phyloP scores from a whole-genome alignment of 1,140 invertebrate species.

The Campodea augens region DNA sequence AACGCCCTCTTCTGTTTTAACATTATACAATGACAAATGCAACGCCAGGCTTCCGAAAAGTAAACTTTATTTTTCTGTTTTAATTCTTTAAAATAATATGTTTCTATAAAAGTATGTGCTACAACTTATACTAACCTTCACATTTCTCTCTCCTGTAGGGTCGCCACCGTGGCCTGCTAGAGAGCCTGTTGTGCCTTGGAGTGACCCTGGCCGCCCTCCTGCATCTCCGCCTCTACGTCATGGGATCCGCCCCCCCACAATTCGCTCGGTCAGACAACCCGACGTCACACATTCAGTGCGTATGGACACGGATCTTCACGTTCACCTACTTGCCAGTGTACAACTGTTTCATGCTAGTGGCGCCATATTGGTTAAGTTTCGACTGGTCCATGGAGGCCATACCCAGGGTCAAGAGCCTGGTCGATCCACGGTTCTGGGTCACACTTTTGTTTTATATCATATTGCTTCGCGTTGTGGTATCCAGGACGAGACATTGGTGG shows the following conservation, averaged over 20 bases:
- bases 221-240: conserved; percentile 37
- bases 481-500: too few relatives aligned
- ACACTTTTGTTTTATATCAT: conserved; percentile 47
- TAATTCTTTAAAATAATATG: too few relatives aligned
- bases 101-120: too few relatives aligned
- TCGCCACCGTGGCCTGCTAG: conserved; percentile 37
- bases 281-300: conserved; percentile 46
- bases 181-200: conserved; percentile 38
- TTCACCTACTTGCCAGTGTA: conserved; percentile 74
- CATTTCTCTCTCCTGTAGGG: conserved; percentile 14
- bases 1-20: too few relatives aligned
- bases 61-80: too few relatives aligned
- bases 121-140: too few relatives aligned
- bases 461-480: conserved; percentile 2
- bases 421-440: conserved; percentile 53
- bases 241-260: conserved; percentile 42
- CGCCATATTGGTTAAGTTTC: conserved; percentile 65
- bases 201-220: conserved; percentile 33
- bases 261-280: conserved; percentile 84
- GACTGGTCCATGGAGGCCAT: conserved; percentile 93
- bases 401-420: conserved; percentile 47
- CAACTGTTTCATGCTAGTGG: conserved; percentile 62
- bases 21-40: too few relatives aligned
- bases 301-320: conserved; percentile 51
- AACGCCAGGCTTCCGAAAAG: too few relatives aligned